Evolutionary conservation across 2,113 vertebrate genomes (phyloP).

Genomic region (Mobula hypostoma): DNA sequence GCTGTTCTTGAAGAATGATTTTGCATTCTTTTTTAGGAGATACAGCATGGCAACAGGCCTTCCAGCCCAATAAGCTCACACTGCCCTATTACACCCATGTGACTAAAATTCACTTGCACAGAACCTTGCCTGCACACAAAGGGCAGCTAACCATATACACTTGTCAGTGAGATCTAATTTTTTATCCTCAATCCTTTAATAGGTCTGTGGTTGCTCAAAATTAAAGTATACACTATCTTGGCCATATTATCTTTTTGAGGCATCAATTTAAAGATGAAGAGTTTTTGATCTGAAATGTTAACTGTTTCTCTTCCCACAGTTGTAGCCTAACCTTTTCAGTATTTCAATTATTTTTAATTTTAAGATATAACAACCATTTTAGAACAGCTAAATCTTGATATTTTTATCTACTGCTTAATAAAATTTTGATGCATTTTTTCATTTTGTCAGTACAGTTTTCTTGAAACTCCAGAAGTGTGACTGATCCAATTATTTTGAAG

Average conservation of each 20-base stretch:
- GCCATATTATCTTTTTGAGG: neutral
- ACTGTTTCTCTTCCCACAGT: no score
- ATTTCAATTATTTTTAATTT: no score
- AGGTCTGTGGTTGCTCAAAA: neutral
- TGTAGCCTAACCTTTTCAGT: no score
- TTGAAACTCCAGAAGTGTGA: neutral
- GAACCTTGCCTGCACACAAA: neutral
- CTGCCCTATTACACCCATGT: no score
- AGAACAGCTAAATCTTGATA: neutral
- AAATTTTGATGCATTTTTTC: neutral
- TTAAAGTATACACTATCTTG: neutral
- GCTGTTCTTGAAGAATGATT: neutral
- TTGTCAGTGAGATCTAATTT: neutral
- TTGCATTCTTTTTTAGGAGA: no score
- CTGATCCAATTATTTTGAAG: neutral
- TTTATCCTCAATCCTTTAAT: neutral
- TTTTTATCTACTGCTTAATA: neutral
- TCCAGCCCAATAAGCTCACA: no score
- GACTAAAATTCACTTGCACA: no score
- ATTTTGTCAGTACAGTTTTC: neutral
- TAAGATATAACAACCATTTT: no score
- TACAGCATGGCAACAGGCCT: no score
- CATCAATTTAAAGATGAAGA: neutral
- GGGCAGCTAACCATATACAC: neutral
- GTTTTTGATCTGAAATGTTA: no score